A percentile compares a stretch with the other conserved stretches of the same genome.
phyloP scores from a whole-genome alignment of 1,140 invertebrate species.

The Helicorthomorpha holstii region DNA sequence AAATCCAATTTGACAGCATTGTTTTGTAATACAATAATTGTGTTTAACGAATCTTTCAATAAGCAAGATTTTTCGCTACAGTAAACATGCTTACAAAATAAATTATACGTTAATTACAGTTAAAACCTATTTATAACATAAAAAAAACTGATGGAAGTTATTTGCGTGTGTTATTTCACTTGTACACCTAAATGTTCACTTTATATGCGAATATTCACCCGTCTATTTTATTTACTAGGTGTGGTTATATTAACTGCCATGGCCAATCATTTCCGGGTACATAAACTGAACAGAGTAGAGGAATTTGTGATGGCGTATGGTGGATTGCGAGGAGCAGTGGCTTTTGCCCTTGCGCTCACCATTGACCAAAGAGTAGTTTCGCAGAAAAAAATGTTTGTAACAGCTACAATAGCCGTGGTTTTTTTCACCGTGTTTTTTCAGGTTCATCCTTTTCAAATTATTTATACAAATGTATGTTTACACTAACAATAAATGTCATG shows the following conservation, averaged over 20 bases:
- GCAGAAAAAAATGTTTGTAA: conserved; percentile 82
- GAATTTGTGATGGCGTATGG: conserved; percentile 99
- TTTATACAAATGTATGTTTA: background rate
- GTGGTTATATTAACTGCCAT: conserved; percentile 74
- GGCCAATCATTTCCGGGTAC: conserved; percentile 77
- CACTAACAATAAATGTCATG: background rate
- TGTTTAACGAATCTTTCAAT: no score
- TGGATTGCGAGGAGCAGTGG: conserved; percentile 91
- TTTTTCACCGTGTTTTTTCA: conserved; percentile 96
- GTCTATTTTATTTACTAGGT: conserved; percentile 37
- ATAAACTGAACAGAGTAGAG: conserved; percentile 82
- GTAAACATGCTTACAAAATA: no score
- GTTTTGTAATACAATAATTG: no score
- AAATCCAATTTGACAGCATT: no score
- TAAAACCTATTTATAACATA: no score
- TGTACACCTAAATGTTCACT: background rate
- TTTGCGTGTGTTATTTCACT: background rate
- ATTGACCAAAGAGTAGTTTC: conserved; percentile 60
- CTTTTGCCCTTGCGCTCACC: conserved; percentile 87
- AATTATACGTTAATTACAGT: no score
- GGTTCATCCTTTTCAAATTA: conserved; percentile 22
- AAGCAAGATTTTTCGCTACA: no score
- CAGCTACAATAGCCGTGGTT: conserved; percentile 92
- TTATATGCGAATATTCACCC: background rate
- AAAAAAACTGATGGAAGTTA: no score